Base-by-base conservation (phyloP, 2,797 vertebrate species). In the Tapirus indicus region DNA sequence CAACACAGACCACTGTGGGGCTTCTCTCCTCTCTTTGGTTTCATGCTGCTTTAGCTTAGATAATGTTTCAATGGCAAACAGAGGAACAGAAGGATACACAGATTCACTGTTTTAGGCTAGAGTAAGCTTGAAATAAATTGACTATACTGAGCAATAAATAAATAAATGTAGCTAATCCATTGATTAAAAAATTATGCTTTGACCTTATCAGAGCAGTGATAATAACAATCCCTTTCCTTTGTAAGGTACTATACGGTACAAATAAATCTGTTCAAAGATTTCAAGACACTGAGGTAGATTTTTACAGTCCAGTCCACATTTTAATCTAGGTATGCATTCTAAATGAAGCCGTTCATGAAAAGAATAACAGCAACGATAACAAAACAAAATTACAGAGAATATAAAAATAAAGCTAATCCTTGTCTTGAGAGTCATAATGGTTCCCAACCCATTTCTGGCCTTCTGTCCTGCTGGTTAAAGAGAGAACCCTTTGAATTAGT, bases 91-190 rank as follows among this genome's bases (percentile, higher is more conserved):
- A 87, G 6, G 69, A 41, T 75, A n/a, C 41, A 72, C n/a, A 82
- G 47, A 92, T 77, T 69, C 13, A 52, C 66, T 69, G 87, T 69
- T 75, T 86, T 56, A 94, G 74, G 88, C 29, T 25, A 78, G 41
- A 83, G 52, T 75, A 77, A 72, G 56, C 47, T 69, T 82, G 71
- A 56, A 94, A 77, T 94, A 78, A 92, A 79, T 60, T 3, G 54
- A 74, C 80, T 64, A 56, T 54, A 18, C 44, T 95, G 74, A 92
- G 56, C 90, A 84, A 94, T 80, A 93, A 88, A 78, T 54, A 92
- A 94, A 96, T 68, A 95, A 96, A 94, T 83, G 62, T 80, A 92
- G 52, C 83, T 88, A 95, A 96, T 86, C 58, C 62, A 86, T 35
- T 35, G 79, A 93, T 52, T 91, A 72, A 94, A 96, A 77, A 85